phyloP scores from a whole-genome alignment of 2,888 invertebrate species.

The Pharmacophagus antenor region DNA sequence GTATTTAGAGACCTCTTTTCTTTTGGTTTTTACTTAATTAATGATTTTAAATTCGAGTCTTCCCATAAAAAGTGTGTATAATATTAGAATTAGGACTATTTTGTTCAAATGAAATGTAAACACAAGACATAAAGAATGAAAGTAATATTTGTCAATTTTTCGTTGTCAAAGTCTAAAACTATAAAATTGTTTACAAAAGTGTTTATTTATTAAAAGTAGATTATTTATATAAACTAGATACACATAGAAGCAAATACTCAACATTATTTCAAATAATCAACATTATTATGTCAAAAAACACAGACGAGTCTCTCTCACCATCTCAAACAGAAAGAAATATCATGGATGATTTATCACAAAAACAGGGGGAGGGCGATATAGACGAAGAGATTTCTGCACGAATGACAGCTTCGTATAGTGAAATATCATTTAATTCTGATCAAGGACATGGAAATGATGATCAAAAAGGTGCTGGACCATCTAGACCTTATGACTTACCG shows the following conservation, averaged over 20 bases:
- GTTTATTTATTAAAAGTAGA: no score
- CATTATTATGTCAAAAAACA: conserved; percentile 26
- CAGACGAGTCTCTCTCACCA: conserved; percentile 35
- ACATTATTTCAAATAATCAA: neutral
- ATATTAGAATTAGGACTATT: no score
- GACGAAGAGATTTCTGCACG: conserved; percentile 82
- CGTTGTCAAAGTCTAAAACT: neutral
- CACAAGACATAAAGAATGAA: no score
- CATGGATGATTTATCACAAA: conserved; percentile 39
- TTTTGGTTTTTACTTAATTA: no score
- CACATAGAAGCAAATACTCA: no score
- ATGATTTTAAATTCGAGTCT: no score
- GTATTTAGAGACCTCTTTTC: no score
- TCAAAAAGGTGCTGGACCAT: conserved; percentile 56
- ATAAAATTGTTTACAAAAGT: neutral
- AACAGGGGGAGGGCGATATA: conserved; percentile 58
- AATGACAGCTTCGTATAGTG: conserved; percentile 90
- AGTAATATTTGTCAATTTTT: neutral
- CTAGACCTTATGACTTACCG: conserved; percentile 68
- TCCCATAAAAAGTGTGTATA: no score
- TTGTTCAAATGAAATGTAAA: no score
- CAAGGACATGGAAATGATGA: conserved; percentile 50
- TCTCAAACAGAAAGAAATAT: conserved; percentile 41
- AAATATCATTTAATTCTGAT: conserved; percentile 87
- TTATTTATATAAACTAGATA: no score